Percentiles rank a stretch among this genome's conserved stretches.
phyloP scores from a whole-genome alignment of 2,888 invertebrate species.

The Therioaphis trifolii region DNA sequence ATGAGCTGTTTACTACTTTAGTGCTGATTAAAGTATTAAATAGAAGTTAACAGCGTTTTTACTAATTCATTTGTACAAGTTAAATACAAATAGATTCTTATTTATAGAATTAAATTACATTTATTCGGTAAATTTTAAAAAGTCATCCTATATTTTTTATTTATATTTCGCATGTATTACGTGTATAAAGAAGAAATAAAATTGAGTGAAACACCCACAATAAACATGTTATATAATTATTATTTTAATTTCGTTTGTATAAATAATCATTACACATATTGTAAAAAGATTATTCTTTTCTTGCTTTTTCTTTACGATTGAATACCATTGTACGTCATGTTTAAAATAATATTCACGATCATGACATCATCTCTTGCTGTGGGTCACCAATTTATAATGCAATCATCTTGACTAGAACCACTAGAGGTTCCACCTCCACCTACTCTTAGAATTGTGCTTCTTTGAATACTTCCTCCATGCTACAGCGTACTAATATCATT shows the following conservation, averaged over 20 bases:
- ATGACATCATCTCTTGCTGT: conserved; percentile 45
- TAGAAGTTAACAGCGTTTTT: no score
- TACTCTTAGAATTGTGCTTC: neutral
- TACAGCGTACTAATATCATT: conserved; percentile 12
- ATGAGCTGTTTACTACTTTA: no score
- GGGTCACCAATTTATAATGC: conserved; percentile 24
- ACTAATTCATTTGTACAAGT: no score
- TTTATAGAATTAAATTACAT: no score
- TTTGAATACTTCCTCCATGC: conserved; percentile 16
- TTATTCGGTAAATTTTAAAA: no score
- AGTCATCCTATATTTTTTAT: no score
- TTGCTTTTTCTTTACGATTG: neutral
- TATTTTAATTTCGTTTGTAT: neutral
- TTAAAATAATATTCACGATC: conserved; percentile 34
- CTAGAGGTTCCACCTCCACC: conserved; percentile 18
- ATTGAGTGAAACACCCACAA: no score
- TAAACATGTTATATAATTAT: no score
- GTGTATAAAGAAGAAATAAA: no score
- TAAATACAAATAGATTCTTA: no score
- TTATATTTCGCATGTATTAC: no score
- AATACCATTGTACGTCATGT: conserved; percentile 1
- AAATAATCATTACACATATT: neutral
- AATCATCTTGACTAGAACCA: conserved; percentile 32
- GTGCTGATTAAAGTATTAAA: no score
- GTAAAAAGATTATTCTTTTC: neutral